Conservation (phyloP, 2,113 vertebrate species). For the Acinonyx jubatus region DNA sequence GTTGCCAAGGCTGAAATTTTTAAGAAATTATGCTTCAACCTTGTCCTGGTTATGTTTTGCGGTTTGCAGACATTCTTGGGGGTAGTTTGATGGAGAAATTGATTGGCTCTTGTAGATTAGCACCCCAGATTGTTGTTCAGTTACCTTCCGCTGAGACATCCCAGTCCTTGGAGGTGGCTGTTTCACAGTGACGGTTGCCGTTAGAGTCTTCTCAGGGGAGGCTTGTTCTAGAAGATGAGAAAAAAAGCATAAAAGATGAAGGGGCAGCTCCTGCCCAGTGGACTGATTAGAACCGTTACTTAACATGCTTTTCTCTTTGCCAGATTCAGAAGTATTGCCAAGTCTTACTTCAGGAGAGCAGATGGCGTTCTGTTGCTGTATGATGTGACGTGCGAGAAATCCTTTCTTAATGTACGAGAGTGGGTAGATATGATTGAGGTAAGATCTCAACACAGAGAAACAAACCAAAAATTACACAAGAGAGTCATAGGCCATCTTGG, state of each 20-base stretch:
- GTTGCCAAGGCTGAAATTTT: not conserved
- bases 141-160: not conserved
- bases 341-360: constrained; percentile 97
- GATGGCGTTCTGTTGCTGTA: constrained; percentile 96
- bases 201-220: not conserved
- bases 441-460: constrained; percentile 62
- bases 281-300: not conserved
- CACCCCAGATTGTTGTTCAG: not conserved
- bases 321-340: constrained; percentile 97
- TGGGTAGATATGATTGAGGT: constrained; percentile 98
- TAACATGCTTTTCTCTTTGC: not conserved
- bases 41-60: not conserved
- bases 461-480: not conserved
- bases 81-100: not conserved
- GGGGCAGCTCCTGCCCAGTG: not conserved
- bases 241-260: not conserved
- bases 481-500: accelerated
- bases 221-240: not conserved
- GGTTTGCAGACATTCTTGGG: not conserved
- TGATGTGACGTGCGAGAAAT: constrained; percentile 95
- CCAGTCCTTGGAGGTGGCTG: not conserved
- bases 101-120: not conserved
- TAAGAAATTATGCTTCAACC: not conserved
- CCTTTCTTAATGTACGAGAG: constrained; percentile 95
- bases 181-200: not conserved